These are phyloP conservation scores for Synanthedon vespiformis DNA, from an alignment of 2,888 invertebrate genomes.

Conservation along the genomic window DNA sequence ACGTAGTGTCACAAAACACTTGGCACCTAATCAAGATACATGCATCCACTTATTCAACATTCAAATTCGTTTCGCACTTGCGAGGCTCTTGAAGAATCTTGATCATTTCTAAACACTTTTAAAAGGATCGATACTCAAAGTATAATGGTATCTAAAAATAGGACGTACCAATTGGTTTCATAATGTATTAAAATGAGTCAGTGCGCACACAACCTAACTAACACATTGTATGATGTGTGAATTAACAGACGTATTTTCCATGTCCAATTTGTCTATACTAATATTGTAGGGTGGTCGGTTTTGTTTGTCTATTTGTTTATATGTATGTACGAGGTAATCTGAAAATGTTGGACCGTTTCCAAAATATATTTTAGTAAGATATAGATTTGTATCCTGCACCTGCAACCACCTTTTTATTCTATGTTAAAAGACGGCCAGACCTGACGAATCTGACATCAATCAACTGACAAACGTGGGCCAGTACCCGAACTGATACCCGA, in stretches of 20 bases:
- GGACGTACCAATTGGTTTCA: not conserved
- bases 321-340: too few relatives aligned
- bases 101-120: slow-evolving; percentile 11
- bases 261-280: not conserved
- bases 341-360: too few relatives aligned
- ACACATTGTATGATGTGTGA: not conserved
- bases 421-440: too few relatives aligned
- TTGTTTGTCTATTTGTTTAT: too few relatives aligned
- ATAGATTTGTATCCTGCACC: too few relatives aligned
- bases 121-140: not conserved
- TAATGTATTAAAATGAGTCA: slow-evolving; percentile 3
- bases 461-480: too few relatives aligned
- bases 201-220: slow-evolving; percentile 8
- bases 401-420: too few relatives aligned
- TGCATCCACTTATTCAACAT: slow-evolving; percentile 49
- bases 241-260: not conserved
- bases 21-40: slow-evolving; percentile 49
- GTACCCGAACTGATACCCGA: too few relatives aligned
- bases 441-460: too few relatives aligned
- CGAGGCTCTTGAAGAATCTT: slow-evolving; percentile 37
- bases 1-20: slow-evolving; percentile 33
- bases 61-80: slow-evolving; percentile 36
- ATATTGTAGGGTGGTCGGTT: too few relatives aligned
- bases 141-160: slow-evolving; percentile 4
- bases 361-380: too few relatives aligned